A percentile compares a stretch with the other conserved stretches of the same genome.
Evolutionary conservation across 2,888 invertebrate genomes (phyloP).

Genomic region (Ophraella communa): DNA sequence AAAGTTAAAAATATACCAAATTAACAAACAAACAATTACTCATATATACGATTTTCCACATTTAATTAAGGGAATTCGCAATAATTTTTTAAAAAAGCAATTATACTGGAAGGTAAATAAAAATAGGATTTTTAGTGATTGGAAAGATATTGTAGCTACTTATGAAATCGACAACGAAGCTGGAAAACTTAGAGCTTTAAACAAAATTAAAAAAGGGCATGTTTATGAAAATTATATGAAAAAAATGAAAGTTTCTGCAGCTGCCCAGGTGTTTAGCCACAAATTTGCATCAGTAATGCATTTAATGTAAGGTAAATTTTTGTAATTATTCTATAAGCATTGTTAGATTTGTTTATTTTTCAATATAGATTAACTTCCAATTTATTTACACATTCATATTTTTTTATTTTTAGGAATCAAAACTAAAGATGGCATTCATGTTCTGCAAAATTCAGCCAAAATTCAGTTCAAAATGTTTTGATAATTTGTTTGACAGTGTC

Average conservation of each 20-base stretch:
- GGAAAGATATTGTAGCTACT: background rate
- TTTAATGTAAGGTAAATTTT: background rate
- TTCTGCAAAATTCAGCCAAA: background rate
- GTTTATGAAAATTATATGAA: too few relatives aligned
- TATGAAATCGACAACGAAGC: slow-evolving; percentile 11
- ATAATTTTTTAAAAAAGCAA: slow-evolving; percentile 6
- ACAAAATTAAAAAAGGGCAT: slow-evolving; percentile 6
- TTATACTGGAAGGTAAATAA: slow-evolving; percentile 5
- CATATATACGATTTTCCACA: slow-evolving; percentile 15
- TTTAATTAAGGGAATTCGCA: background rate
- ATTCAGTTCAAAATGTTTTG: background rate
- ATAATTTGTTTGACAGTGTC: background rate
- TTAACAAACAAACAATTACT: background rate
- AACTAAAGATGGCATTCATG: background rate
- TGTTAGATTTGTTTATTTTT: background rate
- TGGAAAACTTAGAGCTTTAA: background rate
- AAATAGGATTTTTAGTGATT: background rate
- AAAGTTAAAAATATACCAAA: background rate
- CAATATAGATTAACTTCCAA: background rate
- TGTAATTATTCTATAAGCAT: background rate
- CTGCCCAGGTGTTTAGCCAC: too few relatives aligned
- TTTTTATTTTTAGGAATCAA: background rate
- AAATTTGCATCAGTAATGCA: background rate
- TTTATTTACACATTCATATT: background rate
- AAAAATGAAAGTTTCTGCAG: too few relatives aligned